Base-by-base conservation (phyloP, 2,797 vertebrate species). In the Melanotaenia maccullochi region DNA sequence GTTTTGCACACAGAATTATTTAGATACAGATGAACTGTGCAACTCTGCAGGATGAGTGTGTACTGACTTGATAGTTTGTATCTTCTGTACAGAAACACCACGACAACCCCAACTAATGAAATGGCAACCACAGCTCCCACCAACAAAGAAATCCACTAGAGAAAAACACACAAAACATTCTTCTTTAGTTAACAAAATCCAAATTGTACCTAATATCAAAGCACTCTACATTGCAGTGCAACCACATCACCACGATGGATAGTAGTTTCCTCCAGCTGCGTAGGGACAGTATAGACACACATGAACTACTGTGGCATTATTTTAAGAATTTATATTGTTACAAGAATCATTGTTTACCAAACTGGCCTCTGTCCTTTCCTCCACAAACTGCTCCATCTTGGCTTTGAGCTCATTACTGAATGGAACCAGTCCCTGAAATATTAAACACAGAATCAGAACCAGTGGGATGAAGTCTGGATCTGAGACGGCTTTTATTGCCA, bases 41-140 rank as follows among this genome's bases (percentile, higher is more conserved):
- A 66, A 56, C 35, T 25, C 3, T 47, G 24, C 7, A 54, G 5
- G 4, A 0, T 33, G 3, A 56, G 47, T 12, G 52, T 68, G 49
- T 24, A 97, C 97, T 96, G 76, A 98, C 95, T 94, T 9, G 94
- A 91, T 2, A 4, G 84, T 60, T 87, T 95, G 85, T 94, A 76
- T 91, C 89, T 94, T 90, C 95, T 92, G 83, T 96, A 95, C 58
- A 96, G 64, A 2, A 97, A 85, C 60, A 96, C 94, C 47, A 96
- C 78, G 1, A 94, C 49, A n/a, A 95, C 30, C 7, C 95, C 93
- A 16, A 95, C 68, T 0, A 96, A 65, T 1, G 89, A 82, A 40
- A 96, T 81, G 0, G 94, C 90, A 0, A 90, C 84, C 11, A 85
- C 88, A 6, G 94, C 95, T 74, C 95, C 96, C 1, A 96, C 91